Conservation (phyloP, 1,140 invertebrate genomes). For the Platyura marginata region DNA sequence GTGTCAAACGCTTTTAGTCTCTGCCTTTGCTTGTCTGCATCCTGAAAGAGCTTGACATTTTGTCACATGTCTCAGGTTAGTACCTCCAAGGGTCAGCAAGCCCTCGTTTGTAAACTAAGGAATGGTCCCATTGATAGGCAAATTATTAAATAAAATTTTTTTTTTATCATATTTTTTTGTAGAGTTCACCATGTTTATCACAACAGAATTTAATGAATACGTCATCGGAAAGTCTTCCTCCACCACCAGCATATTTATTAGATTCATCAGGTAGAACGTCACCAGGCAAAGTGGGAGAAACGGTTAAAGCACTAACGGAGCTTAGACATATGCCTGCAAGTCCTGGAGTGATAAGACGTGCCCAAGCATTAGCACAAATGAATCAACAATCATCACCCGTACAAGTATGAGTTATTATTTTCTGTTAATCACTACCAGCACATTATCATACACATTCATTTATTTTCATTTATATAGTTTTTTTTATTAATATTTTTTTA, state of each 20-base stretch:
- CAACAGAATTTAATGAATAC: slow-evolving; percentile 10
- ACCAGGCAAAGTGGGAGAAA: slow-evolving; percentile 59
- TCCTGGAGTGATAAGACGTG: slow-evolving; percentile 45
- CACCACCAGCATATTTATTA: slow-evolving; percentile 65
- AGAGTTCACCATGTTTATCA: not conserved
- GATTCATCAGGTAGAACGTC: slow-evolving; percentile 26
- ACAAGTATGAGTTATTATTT: not conserved
- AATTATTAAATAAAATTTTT: no score
- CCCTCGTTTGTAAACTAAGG: no score
- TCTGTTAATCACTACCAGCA: no score
- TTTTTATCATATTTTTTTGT: no score
- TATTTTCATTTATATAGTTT: not conserved
- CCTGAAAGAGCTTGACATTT: no score
- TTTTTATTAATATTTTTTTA: not conserved
- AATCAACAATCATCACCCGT: not conserved
- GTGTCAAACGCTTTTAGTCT: no score
- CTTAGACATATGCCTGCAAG: slow-evolving; percentile 71
- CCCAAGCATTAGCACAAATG: not conserved
- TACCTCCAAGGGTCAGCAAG: no score
- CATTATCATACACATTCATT: not conserved
- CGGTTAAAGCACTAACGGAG: slow-evolving; percentile 67
- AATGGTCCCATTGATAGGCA: no score
- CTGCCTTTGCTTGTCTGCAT: no score
- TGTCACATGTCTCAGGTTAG: no score
- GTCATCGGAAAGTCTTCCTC: slow-evolving; percentile 50